Evolutionary conservation across 2,888 invertebrate genomes (phyloP).

Genomic region (Yponomeuta evonymella): DNA sequence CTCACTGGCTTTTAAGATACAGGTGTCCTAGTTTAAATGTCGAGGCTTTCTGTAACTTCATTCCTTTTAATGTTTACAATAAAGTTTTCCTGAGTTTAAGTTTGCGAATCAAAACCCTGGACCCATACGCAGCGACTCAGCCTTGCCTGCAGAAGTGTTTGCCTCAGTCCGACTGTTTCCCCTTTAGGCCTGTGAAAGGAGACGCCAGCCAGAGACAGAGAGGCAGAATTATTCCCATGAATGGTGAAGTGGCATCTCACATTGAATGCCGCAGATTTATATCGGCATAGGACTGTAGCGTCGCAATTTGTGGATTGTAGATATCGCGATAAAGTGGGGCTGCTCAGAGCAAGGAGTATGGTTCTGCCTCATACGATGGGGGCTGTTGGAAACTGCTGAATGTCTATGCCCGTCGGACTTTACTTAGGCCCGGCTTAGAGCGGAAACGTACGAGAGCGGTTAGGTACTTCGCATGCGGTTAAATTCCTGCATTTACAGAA

Average conservation of each 20-base stretch:
- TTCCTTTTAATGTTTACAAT: too few species aligned
- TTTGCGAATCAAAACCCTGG: neutral
- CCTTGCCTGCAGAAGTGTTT: constrained; percentile 55
- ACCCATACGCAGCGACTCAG: neutral
- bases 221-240: constrained; percentile 10
- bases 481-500: too few species aligned
- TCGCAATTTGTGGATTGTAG: constrained; percentile 24
- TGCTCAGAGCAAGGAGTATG: neutral
- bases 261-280: constrained; percentile 21
- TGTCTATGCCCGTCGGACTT: too few species aligned
- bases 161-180: constrained; percentile 61
- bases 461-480: too few species aligned
- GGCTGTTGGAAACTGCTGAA: too few species aligned
- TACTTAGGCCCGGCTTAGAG: too few species aligned
- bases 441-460: too few species aligned
- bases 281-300: constrained; percentile 21
- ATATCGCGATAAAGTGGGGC: constrained; percentile 19
- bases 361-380: neutral
- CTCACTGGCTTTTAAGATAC: too few species aligned
- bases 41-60: too few species aligned
- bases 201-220: constrained; percentile 43
- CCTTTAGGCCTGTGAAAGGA: constrained; percentile 52
- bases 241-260: constrained; percentile 15
- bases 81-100: too few species aligned
- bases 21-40: too few species aligned